phyloP scores from a whole-genome alignment of 2,888 invertebrate genomes.

The Bombylius discolor region DNA sequence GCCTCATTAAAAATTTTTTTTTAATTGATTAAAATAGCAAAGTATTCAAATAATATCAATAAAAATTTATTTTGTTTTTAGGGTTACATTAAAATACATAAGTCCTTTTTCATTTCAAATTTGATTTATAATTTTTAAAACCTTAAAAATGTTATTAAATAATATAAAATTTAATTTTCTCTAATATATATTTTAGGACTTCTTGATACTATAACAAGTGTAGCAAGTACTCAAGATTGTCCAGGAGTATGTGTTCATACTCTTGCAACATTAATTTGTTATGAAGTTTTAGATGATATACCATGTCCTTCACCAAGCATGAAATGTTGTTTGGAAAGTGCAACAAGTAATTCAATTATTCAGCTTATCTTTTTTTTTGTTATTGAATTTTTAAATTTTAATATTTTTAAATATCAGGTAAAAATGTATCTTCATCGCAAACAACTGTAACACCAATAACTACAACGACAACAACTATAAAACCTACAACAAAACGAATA shows the following conservation, averaged over 20 bases:
- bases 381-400: not conserved
- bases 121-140: not conserved
- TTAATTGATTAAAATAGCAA: no score
- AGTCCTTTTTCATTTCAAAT: no score
- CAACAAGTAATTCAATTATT: conserved; percentile 41
- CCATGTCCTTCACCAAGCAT: conserved; percentile 66
- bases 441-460: conserved; percentile 19
- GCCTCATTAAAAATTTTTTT: no score
- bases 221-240: conserved; percentile 73
- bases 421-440: conserved; percentile 22
- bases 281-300: conserved; percentile 70
- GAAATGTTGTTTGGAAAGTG: conserved; percentile 73
- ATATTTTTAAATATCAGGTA: not conserved
- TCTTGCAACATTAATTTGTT: conserved; percentile 72
- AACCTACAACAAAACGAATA: conserved; percentile 22
- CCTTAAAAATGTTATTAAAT: not conserved
- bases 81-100: no score
- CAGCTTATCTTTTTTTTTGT: not conserved
- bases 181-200: conserved; percentile 44
- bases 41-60: no score
- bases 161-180: not conserved
- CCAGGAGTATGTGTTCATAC: conserved; percentile 82
- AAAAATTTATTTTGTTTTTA: no score
- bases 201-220: conserved; percentile 71
- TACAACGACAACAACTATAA: conserved; percentile 22